phyloP scores from a whole-genome alignment of 2,113 vertebrate genomes.

The Bos indicus region DNA sequence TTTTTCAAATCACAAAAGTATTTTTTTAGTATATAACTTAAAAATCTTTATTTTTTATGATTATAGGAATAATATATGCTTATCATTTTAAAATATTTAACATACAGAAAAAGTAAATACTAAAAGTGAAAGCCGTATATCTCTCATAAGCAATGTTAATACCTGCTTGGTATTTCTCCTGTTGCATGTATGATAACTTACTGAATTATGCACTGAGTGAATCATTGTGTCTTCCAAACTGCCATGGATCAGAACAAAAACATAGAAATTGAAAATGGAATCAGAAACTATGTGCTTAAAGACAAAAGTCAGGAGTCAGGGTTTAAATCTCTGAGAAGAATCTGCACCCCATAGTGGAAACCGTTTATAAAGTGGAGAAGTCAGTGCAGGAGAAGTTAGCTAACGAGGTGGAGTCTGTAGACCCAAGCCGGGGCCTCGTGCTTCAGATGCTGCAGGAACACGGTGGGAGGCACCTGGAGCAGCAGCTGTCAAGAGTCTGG shows the following conservation, averaged over 20 bases:
- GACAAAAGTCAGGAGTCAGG: neutral
- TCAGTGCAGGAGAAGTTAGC: neutral
- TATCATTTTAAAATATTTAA: neutral
- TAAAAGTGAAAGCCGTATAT: neutral
- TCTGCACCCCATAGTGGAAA: neutral
- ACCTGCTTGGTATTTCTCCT: neutral
- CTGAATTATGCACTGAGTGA: neutral
- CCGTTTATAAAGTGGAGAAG: neutral
- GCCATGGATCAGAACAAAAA: neutral
- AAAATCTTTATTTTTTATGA: neutral
- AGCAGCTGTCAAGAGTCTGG: neutral
- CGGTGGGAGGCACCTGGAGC: neutral
- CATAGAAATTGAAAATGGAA: neutral
- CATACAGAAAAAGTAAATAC: neutral
- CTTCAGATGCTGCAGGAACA: neutral
- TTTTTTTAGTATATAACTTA: neutral
- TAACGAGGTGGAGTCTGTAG: neutral
- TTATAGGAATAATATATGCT: neutral
- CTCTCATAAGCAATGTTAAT: neutral
- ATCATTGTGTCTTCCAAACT: neutral
- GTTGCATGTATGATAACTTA: accelerated
- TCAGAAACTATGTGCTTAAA: neutral
- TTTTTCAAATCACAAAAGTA: neutral
- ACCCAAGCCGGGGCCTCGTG: accelerated
- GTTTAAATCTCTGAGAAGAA: neutral